Conservation (phyloP, 23 tunicate genomes). For the Styela plicata region DNA sequence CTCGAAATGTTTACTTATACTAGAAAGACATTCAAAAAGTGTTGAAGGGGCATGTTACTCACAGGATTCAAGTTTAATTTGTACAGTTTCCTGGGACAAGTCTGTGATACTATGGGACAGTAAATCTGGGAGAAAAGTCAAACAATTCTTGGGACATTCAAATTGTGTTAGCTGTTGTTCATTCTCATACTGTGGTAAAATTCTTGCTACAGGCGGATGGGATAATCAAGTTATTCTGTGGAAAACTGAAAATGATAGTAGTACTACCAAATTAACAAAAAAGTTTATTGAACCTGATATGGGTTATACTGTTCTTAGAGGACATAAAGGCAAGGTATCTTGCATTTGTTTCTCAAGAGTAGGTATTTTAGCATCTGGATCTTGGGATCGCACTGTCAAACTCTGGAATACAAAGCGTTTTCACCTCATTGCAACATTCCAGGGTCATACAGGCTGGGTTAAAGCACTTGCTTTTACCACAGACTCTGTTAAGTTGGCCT, state of each 20-base stretch:
- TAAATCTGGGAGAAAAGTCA: constrained; percentile 33
- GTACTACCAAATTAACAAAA: constrained; percentile 19
- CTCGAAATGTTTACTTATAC: not conserved
- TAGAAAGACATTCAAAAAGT: constrained; percentile 64
- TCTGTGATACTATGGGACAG: constrained; percentile 60
- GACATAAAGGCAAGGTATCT: constrained; percentile 72
- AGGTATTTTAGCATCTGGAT: constrained; percentile 65
- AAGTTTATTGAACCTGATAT: constrained; percentile 6
- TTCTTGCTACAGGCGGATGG: constrained; percentile 89
- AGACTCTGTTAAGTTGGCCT: constrained; percentile 62
- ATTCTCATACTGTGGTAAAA: constrained; percentile 38
- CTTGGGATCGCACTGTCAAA: constrained; percentile 69
- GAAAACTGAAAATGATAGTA: constrained; percentile 34
- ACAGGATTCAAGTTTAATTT: constrained; percentile 32
- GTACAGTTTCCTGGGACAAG: constrained; percentile 88
- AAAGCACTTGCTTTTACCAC: constrained; percentile 70
- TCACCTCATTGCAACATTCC: constrained; percentile 38
- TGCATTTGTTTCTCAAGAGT: constrained; percentile 58
- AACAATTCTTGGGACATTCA: constrained; percentile 45
- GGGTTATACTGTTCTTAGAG: constrained; percentile 35
- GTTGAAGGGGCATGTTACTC: constrained; percentile 74
- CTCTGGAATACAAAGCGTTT: constrained; percentile 73
- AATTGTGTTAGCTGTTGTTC: constrained; percentile 75
- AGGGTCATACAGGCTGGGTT: constrained; percentile 92
- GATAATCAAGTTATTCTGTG: constrained; percentile 62